Base-by-base conservation (phyloP, 1,140 invertebrate species). In the Bemisia tabaci region DNA sequence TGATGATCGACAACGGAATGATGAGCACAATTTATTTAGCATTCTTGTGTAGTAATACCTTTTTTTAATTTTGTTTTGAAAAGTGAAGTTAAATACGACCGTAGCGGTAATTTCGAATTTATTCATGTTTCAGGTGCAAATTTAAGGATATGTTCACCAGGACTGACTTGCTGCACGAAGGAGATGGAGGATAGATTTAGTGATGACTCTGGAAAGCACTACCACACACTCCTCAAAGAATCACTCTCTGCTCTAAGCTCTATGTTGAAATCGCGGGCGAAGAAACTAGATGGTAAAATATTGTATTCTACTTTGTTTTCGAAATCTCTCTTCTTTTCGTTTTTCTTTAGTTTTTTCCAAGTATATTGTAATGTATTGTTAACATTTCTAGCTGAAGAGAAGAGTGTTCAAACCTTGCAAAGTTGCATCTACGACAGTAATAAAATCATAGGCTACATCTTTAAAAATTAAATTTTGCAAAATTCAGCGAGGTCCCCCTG, bases 201-300 rank as follows among this genome's bases (percentile, higher is more conserved):
- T 48, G 71, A 73, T 22, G 70, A 75, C 67, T 77, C 75, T 66
- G 73, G 73, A 64, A 72, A 74, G 59, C 75, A 79, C 64, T 80
- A 77, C 70, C 75, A 78, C 33, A 72, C 70, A 63, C 69, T 73
- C 17, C 69, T 80, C 39, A 71, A 71, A 9, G 68, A 75, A 24
- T 69, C 73, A 2, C 69, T 79, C 61, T 71, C 72, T 33, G 69
- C 68, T 27, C 65, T 79, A 39, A 72, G 73, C 58, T 68, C 71
- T 1, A 71, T 75, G 2, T 74, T 80, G 65, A 72, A 70, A 22
- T 71, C 71, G 25, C 73, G 75, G 64, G 73, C 77, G 26, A 70
- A 69, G 22, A 76, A 76, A 69, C 79, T 80, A 69, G 77, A 80
- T 69, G 76, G 79, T 80, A 72, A 73, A 72, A 64, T 9, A n/a